phyloP scores from a whole-genome alignment of 2,797 vertebrate species.

The Coluber constrictor region DNA sequence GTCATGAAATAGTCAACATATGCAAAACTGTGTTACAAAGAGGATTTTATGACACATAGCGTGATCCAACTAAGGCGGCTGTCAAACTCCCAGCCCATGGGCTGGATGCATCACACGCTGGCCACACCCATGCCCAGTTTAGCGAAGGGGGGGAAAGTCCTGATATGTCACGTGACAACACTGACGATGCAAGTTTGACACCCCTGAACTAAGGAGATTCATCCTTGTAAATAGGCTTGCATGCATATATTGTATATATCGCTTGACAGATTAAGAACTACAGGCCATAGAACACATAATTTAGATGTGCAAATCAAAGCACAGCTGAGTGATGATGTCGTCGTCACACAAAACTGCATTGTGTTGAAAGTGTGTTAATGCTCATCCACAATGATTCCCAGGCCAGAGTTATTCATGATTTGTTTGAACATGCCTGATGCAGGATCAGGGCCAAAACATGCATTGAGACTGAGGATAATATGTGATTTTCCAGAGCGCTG shows the following conservation, averaged over 20 bases:
- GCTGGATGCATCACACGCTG: no score
- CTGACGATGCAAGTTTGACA: no score
- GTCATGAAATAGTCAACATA: slow-evolving; percentile 49
- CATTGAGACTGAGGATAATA: not conserved
- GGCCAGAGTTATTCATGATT: not conserved
- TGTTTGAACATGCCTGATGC: not conserved
- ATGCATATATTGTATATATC: not conserved
- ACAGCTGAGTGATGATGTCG: not conserved
- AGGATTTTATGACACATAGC: slow-evolving; percentile 21
- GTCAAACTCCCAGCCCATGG: no score
- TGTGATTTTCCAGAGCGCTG: no score
- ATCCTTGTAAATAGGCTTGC: not conserved
- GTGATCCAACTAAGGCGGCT: not conserved
- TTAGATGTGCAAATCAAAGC: not conserved
- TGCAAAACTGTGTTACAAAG: slow-evolving; percentile 36
- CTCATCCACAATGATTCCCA: not conserved
- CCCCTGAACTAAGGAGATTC: not conserved
- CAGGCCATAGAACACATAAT: not conserved
- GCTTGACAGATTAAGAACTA: slow-evolving; percentile 13
- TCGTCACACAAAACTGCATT: not conserved
- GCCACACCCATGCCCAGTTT: no score
- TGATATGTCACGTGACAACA: no score
- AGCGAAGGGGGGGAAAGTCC: no score
- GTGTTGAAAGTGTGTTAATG: not conserved
- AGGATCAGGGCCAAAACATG: slow-evolving; percentile 1